Percentiles rank a stretch among this genome's conserved stretches.
phyloP scores from a whole-genome alignment of 2,888 invertebrate species.

The Deroplatys truncata region DNA sequence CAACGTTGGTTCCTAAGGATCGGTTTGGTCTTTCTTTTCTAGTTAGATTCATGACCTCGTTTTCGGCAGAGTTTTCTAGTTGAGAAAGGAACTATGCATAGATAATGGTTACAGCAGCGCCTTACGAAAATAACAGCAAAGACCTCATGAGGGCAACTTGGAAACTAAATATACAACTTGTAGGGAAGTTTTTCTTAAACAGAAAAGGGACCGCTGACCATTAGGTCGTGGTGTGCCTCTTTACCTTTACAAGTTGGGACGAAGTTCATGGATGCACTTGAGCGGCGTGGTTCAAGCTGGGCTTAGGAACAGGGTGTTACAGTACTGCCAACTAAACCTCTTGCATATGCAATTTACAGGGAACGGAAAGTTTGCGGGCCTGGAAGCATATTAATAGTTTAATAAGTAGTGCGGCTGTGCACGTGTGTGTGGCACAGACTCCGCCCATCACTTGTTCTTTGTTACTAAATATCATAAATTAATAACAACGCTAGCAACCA shows the following conservation, averaged over 20 bases:
- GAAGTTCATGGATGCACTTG: neutral
- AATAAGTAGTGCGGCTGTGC: neutral
- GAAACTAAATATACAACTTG: no score
- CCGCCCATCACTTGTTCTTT: neutral
- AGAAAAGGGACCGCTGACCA: neutral
- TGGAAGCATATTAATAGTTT: slow-evolving; percentile 8
- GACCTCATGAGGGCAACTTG: no score
- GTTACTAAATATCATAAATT: slow-evolving; percentile 5
- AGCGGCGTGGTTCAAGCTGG: neutral
- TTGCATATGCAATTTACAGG: slow-evolving; percentile 5
- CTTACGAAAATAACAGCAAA: no score
- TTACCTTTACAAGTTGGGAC: neutral
- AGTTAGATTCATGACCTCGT: no score
- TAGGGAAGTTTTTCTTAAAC: no score
- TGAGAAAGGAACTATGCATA: no score
- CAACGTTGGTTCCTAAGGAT: no score
- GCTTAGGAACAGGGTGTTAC: neutral
- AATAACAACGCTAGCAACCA: neutral
- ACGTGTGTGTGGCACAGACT: neutral
- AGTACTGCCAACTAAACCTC: slow-evolving; percentile 5
- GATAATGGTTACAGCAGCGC: no score
- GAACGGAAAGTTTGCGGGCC: neutral
- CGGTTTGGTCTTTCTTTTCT: no score
- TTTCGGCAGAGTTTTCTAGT: no score
- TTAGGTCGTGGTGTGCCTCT: neutral